phyloP scores from a whole-genome alignment of 2,888 invertebrate genomes.

The Acrocyrtus sp. region DNA sequence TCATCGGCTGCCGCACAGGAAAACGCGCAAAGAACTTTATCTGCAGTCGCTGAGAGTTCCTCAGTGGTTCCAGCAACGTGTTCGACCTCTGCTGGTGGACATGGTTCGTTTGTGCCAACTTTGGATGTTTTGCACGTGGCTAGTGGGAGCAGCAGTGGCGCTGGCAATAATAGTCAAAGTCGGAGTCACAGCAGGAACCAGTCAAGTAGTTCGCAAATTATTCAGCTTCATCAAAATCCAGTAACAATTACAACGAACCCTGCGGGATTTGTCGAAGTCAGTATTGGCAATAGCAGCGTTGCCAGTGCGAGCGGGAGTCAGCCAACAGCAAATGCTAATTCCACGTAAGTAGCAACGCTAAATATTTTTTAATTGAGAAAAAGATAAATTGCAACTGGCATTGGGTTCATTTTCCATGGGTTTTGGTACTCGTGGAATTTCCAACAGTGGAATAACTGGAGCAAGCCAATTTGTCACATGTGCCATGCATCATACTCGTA shows the following conservation, averaged over 20 bases:
- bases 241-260: constrained; percentile 47
- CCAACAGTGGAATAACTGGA: no score
- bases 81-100: neutral
- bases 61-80: neutral
- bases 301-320: neutral
- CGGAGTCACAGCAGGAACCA: constrained; percentile 42
- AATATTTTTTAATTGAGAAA: no score
- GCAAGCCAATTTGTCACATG: no score
- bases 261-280: constrained; percentile 39
- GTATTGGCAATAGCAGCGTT: constrained; percentile 19
- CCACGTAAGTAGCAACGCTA: constrained; percentile 38
- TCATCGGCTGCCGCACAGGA: constrained; percentile 1
- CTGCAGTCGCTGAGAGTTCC: neutral
- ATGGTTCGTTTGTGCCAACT: constrained; percentile 42
- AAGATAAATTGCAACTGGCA: no score
- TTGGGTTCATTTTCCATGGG: no score
- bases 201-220: constrained; percentile 46
- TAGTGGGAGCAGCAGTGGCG: constrained; percentile 7
- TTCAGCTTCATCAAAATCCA: constrained; percentile 45
- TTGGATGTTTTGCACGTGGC: constrained; percentile 32
- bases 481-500: no score
- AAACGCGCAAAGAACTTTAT: constrained; percentile 21
- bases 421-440: no score
- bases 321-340: neutral
- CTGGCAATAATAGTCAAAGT: constrained; percentile 6